Evolutionary conservation across 2,113 vertebrate species (phyloP).

Genomic region (Seriola rivoliana): DNA sequence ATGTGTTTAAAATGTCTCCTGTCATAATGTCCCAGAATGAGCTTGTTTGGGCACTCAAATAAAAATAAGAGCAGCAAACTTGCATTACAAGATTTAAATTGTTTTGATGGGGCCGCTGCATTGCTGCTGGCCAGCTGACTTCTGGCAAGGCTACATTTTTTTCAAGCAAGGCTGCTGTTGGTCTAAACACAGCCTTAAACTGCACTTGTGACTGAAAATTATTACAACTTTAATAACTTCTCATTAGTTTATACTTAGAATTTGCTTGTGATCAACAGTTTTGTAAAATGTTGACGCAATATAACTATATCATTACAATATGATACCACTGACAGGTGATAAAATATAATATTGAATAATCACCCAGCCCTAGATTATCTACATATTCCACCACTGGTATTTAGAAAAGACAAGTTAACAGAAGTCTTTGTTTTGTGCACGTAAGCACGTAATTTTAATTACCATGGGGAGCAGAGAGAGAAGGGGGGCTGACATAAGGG

Average conservation of each 20-base stretch:
- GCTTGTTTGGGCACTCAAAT: background rate
- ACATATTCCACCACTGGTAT: background rate
- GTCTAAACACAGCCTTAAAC: background rate
- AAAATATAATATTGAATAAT: background rate
- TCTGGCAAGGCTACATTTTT: background rate
- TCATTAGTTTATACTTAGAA: background rate
- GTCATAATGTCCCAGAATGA: background rate
- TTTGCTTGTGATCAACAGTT: background rate
- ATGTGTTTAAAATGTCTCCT: background rate
- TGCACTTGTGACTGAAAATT: background rate
- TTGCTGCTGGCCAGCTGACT: background rate
- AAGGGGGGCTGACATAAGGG: constrained; percentile 62
- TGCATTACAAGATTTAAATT: background rate
- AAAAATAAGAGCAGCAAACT: background rate
- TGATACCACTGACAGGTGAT: background rate
- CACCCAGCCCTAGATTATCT: background rate
- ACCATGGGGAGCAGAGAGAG: constrained; percentile 91
- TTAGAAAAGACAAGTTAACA: constrained; percentile 6
- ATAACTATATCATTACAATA: background rate
- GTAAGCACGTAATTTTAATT: constrained; percentile 84
- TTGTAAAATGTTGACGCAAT: background rate
- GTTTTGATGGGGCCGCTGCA: background rate
- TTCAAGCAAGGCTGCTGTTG: background rate
- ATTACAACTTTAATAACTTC: background rate
- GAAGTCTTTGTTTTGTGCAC: constrained; percentile 70